Conservation (phyloP, 2,113 vertebrate species). For the Silurus glanis region DNA sequence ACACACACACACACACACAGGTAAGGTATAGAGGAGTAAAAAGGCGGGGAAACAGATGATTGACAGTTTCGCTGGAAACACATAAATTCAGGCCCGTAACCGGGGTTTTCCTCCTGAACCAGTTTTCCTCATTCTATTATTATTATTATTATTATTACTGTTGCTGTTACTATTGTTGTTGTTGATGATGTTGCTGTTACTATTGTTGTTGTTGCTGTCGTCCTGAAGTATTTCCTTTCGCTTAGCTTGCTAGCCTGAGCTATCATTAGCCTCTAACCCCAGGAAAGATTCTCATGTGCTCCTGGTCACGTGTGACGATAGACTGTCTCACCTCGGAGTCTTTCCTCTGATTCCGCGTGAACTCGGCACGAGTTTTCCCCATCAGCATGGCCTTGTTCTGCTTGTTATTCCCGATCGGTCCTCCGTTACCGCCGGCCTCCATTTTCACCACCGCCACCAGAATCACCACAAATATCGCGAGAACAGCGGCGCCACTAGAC, state of each 20-base stretch:
- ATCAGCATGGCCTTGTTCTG: slow-evolving; percentile 74
- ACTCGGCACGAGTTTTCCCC: slow-evolving; percentile 79
- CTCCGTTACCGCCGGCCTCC: slow-evolving; percentile 75
- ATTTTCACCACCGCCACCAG: slow-evolving; percentile 67
- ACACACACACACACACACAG: too few species aligned
- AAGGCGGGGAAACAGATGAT: too few species aligned
- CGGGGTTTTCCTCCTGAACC: too few species aligned
- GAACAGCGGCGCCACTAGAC: slow-evolving; percentile 8
- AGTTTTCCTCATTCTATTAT: too few species aligned
- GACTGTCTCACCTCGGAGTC: slow-evolving; percentile 84
- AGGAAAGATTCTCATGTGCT: too few species aligned
- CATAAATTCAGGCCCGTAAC: too few species aligned
- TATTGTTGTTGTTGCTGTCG: too few species aligned
- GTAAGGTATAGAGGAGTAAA: too few species aligned
- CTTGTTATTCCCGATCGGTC: slow-evolving; percentile 82
- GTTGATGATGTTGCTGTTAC: too few species aligned
- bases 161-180: too few species aligned
- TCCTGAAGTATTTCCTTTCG: background rate
- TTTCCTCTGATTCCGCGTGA: slow-evolving; percentile 86
- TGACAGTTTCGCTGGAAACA: too few species aligned
- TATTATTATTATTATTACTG: background rate
- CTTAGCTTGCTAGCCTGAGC: background rate
- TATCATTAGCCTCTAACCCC: background rate
- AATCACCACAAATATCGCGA: slow-evolving; percentile 57
- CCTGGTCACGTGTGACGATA: background rate